Base-by-base conservation (phyloP, 2,797 vertebrate species). In the Hipposideros larvatus region DNA sequence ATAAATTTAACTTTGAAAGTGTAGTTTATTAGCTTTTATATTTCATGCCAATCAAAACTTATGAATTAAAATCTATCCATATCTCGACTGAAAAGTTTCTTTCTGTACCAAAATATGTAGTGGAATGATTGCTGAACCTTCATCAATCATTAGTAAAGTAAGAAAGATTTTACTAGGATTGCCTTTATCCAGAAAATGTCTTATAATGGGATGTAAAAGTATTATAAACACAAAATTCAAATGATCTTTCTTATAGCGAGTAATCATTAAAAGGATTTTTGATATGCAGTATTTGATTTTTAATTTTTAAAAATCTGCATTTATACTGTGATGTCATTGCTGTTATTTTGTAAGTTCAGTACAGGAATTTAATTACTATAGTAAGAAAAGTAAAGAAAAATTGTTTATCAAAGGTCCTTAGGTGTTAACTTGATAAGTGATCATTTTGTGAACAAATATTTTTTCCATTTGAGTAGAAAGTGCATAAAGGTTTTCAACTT, bases 261-360 rank as follows among this genome's bases (percentile, higher is more conserved):
- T 73, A 91, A 75, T 93, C 48, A 92, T 77, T 85, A 89, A 74
- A 70, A 90, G 24, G 28, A 84, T 46, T 96, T 96, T 96, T 92
- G 26, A 80, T 88, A 89, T 57, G 80, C 9, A 73, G 10, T 87
- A 80, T 80, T 94, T 61, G 37, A 21, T 87, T 87, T 82, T 95
- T 96, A 82, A 93, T 80, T 93, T 88, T 55, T 13, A 59, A 51
- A 77, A 82, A 74, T 68, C 14, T 74, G n/a, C 18, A 82, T 74
- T 57, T 80, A n/a, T 63, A 41, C n/a, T 75, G 21, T 82, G 66
- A 79, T 61, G 4, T n/a, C 63, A 91, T 57, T 74, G 22, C 31
- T 88, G 5, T 83, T 93, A 86, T 91, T 91, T 68, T 78, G 7
- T 89, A 91, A 73, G 21, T 95, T 93, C 34, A 83, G 21, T 53